phyloP scores from a whole-genome alignment of 1,140 invertebrate species.

The Apocrypta bakeri region DNA sequence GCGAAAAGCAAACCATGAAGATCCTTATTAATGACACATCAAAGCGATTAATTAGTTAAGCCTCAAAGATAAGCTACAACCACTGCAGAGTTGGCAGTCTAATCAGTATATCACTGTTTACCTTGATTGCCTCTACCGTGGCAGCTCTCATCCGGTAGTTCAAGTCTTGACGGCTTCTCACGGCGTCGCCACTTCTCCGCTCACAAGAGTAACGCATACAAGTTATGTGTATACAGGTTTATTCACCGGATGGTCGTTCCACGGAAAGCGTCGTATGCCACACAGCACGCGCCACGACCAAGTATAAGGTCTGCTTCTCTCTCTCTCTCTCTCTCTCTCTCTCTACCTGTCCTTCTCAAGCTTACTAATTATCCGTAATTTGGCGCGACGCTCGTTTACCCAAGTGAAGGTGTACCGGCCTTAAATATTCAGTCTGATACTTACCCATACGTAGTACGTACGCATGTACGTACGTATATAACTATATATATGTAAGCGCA shows the following conservation, averaged over 20 bases:
- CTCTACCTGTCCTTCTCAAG: not conserved
- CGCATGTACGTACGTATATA: not conserved
- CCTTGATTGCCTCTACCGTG: not conserved
- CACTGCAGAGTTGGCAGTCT: not conserved
- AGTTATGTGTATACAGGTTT: not conserved
- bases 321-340: not conserved
- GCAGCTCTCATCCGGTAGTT: not conserved
- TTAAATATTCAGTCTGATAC: conserved; percentile 43
- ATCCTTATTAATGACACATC: conserved; percentile 31
- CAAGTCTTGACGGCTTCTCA: not conserved
- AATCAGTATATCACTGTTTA: conserved; percentile 49
- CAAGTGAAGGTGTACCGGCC: conserved; percentile 25
- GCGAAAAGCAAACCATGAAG: not conserved
- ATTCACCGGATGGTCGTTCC: not conserved
- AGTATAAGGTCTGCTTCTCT: not conserved
- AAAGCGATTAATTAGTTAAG: conserved; percentile 43
- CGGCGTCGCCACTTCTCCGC: not conserved
- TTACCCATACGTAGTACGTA: not conserved
- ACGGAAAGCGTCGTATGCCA: not conserved
- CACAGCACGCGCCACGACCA: not conserved
- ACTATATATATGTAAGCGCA: not conserved
- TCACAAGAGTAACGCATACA: not conserved
- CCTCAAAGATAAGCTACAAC: conserved; percentile 35
- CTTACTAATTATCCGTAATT: conserved; percentile 46
- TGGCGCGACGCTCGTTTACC: conserved; percentile 38